These are phyloP conservation scores for Scolanthus callimorphus DNA, from an alignment of 92 coral and sea anemone species.

Conservation along the genomic window DNA sequence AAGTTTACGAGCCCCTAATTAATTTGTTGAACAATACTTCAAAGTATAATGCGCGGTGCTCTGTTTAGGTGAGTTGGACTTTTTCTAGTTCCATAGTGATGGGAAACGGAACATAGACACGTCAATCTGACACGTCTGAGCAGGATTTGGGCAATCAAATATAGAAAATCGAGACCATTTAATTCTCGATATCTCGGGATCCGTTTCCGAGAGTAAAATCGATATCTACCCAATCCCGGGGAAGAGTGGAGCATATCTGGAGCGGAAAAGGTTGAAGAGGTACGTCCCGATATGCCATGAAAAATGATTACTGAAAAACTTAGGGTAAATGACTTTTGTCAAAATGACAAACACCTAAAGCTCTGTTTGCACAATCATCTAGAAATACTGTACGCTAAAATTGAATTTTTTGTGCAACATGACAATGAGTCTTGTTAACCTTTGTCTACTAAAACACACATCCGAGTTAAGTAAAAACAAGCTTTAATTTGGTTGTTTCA, in stretches of 20 bases:
- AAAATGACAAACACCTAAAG: too few relatives aligned
- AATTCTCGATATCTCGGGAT: too few relatives aligned
- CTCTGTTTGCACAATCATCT: too few relatives aligned
- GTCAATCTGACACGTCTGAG: not conserved
- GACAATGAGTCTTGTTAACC: too few relatives aligned
- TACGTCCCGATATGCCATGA: not conserved
- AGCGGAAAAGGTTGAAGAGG: not conserved
- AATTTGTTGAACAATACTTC: slow-evolving; percentile 31
- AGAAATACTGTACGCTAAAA: too few relatives aligned
- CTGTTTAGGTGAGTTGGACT: slow-evolving; percentile 9
- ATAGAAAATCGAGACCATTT: not conserved
- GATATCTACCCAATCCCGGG: too few relatives aligned
- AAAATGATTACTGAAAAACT: not conserved
- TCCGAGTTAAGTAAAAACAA: not conserved
- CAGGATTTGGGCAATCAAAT: too few relatives aligned
- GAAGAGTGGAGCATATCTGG: too few relatives aligned
- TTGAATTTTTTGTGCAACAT: too few relatives aligned
- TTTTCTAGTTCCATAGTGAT: not conserved
- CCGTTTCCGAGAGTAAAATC: too few relatives aligned
- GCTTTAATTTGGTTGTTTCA: not conserved
- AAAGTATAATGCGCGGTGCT: slow-evolving; percentile 9
- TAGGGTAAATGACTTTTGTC: not conserved
- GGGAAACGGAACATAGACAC: not conserved
- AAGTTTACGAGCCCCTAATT: slow-evolving; percentile 42
- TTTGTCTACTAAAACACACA: not conserved